Evolutionary conservation across 2,888 invertebrate genomes (phyloP), one percentile per base, ranked within the genome.

Genomic region (Drosophila algonquin): DNA sequence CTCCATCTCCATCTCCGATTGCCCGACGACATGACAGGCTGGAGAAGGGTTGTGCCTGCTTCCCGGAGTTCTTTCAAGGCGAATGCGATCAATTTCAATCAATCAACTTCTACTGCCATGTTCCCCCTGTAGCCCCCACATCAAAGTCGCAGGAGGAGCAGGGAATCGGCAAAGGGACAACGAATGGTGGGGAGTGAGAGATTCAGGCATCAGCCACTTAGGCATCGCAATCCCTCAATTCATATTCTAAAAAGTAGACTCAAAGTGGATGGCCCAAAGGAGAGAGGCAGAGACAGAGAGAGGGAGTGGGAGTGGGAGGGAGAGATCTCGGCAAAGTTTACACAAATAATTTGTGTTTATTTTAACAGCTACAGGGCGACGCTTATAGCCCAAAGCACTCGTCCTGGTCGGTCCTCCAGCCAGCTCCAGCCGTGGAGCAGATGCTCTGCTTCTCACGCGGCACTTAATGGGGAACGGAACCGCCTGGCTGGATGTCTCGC

Each of bases 291-390:
- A 44, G 35, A 52, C 9, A 45, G 59, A 67, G 71, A 88, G 59
- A 67, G 74, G 86, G 12, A 12, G 35, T 2, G 18, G 18, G 32
- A 32, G 32, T 2, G 9, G 3, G 32, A 10, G 9, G 9, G 65
- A 52, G 59, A 67, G 74, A 88, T 84, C 73, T 68, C 62, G 47
- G 73, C 79, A 80, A 89, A 82, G 87, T 84, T 84, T 89, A 87
- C 83, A 87, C 83, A 84, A 84, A 89, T 84, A 84, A 84, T 84
- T 84, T 89, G 82, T 84, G 83, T 84, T 84, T 84, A 84, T 84
- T 84, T 89, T 89, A 87, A 89, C 89, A 79, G 83, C 89, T 79
- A 71, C 69, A 61, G 63, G 64, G 59, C 54, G 68, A 72, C 71
- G 81, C 87, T 69, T 60, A 57, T 76, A 47, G 63, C 67, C 62